phyloP scores from a whole-genome alignment of 2,113 vertebrate genomes.

The Calonectris borealis region DNA sequence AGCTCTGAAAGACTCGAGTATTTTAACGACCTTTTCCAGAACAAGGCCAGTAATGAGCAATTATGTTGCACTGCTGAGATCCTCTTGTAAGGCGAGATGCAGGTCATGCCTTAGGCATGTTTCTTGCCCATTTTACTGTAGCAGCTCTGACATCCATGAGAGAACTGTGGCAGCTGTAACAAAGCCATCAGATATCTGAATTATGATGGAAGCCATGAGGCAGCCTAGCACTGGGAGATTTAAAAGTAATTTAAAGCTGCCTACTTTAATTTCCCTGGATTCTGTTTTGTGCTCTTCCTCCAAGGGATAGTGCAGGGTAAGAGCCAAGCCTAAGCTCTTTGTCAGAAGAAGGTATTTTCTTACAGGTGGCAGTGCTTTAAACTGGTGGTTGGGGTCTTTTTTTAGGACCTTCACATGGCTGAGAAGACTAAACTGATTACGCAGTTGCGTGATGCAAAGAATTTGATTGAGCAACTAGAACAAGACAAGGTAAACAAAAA shows the following conservation, averaged over 20 bases:
- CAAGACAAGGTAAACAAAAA: conserved; percentile 92
- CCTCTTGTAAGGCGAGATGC: not conserved
- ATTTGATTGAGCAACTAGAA: conserved; percentile 94
- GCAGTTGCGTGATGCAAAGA: conserved; percentile 93
- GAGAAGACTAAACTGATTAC: conserved; percentile 97
- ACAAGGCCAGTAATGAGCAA: not conserved
- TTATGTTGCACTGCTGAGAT: not conserved
- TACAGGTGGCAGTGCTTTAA: conserved; percentile 27
- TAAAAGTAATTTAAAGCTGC: not conserved
- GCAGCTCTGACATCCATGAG: not conserved
- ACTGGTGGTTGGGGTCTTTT: not conserved
- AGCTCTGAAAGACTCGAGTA: not conserved
- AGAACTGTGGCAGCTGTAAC: not conserved
- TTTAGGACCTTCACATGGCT: conserved; percentile 90
- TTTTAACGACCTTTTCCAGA: not conserved
- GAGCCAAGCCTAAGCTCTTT: not conserved
- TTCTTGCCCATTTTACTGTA: not conserved
- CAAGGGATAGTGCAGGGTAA: not conserved
- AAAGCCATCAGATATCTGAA: not conserved
- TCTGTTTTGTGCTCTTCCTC: not conserved
- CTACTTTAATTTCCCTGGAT: not conserved
- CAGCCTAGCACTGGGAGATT: not conserved
- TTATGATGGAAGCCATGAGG: not conserved
- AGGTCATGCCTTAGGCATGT: not conserved
- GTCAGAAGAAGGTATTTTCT: not conserved